These are phyloP conservation scores for Limosa lapponica DNA, from an alignment of 2,797 vertebrate species.

Conservation along the genomic window DNA sequence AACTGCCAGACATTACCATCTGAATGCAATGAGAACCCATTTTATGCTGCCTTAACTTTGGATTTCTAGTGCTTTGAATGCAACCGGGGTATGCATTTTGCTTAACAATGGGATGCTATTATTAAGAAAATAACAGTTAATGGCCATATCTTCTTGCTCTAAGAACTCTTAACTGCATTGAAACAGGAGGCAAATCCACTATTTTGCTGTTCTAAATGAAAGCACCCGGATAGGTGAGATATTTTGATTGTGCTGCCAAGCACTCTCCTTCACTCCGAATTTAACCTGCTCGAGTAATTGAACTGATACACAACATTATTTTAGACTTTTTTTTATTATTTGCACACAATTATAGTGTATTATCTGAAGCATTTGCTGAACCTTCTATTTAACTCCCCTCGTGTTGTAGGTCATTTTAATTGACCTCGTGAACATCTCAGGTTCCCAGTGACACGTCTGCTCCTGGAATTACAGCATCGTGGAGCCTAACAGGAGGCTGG, in stretches of 20 bases:
- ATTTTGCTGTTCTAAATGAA: constrained; percentile 29
- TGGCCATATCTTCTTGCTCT: constrained; percentile 44
- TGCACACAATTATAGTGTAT: not conserved
- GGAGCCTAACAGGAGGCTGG: not conserved
- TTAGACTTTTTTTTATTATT: not conserved
- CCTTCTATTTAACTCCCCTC: not conserved
- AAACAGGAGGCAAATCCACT: constrained; percentile 35
- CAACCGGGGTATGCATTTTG: constrained; percentile 32
- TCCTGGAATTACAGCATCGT: not conserved
- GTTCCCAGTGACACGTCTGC: not conserved
- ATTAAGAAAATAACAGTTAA: constrained; percentile 70
- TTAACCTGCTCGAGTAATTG: not conserved
- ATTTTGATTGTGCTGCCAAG: constrained; percentile 8
- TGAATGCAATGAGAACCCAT: constrained; percentile 31
- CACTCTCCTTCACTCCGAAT: not conserved
- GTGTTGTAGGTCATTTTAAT: not conserved
- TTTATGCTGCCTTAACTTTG: constrained; percentile 52
- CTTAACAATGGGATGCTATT: constrained; percentile 51
- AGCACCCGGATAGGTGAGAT: not conserved
- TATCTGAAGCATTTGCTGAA: not conserved
- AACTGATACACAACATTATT: not conserved
- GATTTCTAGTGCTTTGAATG: constrained; percentile 51
- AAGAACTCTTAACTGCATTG: constrained; percentile 20
- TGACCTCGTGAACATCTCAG: not conserved
- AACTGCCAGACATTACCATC: not conserved